Base-by-base conservation (phyloP, 1,140 invertebrate species). In the Potamilus streckersoni region DNA sequence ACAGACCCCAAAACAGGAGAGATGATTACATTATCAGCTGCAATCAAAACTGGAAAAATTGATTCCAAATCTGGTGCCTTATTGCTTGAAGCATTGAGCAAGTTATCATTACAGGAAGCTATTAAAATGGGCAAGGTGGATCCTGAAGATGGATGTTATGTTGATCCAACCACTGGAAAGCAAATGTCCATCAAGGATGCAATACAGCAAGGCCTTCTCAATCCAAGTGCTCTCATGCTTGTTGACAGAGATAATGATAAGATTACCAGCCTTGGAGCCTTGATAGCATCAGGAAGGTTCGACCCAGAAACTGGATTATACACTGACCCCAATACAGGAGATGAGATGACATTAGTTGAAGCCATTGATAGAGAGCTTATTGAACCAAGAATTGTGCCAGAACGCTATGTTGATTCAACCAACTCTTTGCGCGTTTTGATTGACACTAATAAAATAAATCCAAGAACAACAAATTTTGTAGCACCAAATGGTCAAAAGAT, bases 351-450 rank as follows among this genome's bases (percentile, higher is more conserved):
- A 74, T 89, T 97, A n/a, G 91, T 93, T 74, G 94, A 96, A 85
- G 94, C 94, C 8, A 93, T 96, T n/a, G 92, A 93, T 82, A 92
- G 94, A 84, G 94, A 94, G 70, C 92, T 96, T 62, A 92, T 97
- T 31, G 80, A 80, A 17, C 79, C 85, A n/a, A 69, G 69, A 14
- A 80, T 88, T 27, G 65, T 77, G 31, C 81, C 82, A 12, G 85
- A 83, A 19, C 74, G 78, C 31, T 87, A 82, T 74, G 79, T 86
- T 55, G 85, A 87, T 74, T 79, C 80, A 15, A 81, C 80, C 16
- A 74, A 79, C 38, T 80, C 83, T 27, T 76, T 88, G 23, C 83
- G 85, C 63, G 86, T 88, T 31, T 67, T 88, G 38, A 85, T 88
- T 63, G 86, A 87, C 61, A 66, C 71, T 15, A 82, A 82, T 16